Evolutionary conservation across 1,140 invertebrate genomes (phyloP).

Genomic region (Drosophila kepulauana): DNA sequence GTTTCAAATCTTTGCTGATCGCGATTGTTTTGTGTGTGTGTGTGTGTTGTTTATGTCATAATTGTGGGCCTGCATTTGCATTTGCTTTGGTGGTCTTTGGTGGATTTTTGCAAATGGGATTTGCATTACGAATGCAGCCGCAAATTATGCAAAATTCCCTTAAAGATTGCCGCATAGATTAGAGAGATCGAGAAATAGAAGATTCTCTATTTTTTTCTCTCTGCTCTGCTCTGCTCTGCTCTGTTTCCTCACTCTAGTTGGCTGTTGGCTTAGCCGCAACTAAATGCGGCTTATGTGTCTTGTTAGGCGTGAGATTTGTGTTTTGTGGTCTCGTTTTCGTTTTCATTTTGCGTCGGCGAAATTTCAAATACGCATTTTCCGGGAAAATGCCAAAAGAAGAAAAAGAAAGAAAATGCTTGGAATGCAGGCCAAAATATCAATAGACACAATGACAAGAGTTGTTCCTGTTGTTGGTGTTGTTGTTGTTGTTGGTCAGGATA

Average conservation of each 20-base stretch:
- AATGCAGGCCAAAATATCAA: conserved; percentile 20
- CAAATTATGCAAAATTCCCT: conserved; percentile 78
- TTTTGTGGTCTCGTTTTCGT: conserved; percentile 14
- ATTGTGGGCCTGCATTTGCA: conserved; percentile 16
- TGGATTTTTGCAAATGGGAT: conserved; percentile 43
- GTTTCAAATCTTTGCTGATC: conserved; percentile 18
- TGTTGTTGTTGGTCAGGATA: conserved; percentile 59
- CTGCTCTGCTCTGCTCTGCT: not conserved
- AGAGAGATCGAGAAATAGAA: conserved; percentile 1
- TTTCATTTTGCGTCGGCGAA: conserved; percentile 57
- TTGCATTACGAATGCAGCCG: conserved; percentile 60
- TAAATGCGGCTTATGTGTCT: conserved; percentile 77
- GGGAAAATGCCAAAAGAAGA: conserved; percentile 35
- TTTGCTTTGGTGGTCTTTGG: conserved; percentile 17
- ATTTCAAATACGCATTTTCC: conserved; percentile 70
- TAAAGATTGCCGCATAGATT: conserved; percentile 75
- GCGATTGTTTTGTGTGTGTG: not conserved
- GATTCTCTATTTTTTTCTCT: not conserved
- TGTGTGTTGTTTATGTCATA: conserved; percentile 26
- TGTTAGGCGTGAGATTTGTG: conserved; percentile 79
- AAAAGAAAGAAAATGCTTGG: not conserved
- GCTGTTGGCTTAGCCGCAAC: conserved; percentile 62
- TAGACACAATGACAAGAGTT: conserved; percentile 43
- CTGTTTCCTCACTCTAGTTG: not conserved
- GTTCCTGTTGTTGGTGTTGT: conserved; percentile 14